Evolutionary conservation across 2,113 vertebrate species (phyloP).

Genomic region (Vidua chalybeata): DNA sequence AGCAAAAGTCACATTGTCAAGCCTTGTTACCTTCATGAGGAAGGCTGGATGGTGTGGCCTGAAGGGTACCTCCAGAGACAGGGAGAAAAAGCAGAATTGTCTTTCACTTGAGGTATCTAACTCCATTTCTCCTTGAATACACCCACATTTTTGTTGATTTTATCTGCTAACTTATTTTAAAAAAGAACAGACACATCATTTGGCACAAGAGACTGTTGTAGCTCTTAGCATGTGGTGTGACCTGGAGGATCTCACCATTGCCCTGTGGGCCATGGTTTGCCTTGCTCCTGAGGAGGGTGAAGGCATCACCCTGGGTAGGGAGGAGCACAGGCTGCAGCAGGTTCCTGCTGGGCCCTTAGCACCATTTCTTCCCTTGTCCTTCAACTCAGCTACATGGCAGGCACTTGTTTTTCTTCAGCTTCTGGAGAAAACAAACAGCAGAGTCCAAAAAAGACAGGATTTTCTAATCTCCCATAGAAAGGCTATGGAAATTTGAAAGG

Average conservation of each 20-base stretch:
- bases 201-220: not conserved
- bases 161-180: not conserved
- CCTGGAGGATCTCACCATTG: not conserved
- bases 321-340: not conserved
- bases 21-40: not conserved
- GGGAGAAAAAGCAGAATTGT: not conserved
- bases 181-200: not conserved
- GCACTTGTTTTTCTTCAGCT: slow-evolving; percentile 35
- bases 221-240: not conserved
- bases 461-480: slow-evolving; percentile 64
- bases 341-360: not conserved
- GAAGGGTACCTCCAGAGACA: not conserved
- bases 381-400: not conserved
- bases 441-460: slow-evolving; percentile 33
- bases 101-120: not conserved
- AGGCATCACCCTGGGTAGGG: accelerated
- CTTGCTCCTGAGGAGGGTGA: not conserved
- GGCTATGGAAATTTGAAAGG: slow-evolving; percentile 66
- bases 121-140: not conserved
- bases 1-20: not conserved
- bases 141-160: not conserved
- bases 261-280: accelerated
- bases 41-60: accelerated
- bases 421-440: slow-evolving; percentile 55
- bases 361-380: not conserved